A percentile compares a stretch with the other conserved stretches of the same genome.
phyloP scores from a whole-genome alignment of 2,888 invertebrate genomes.

The Oscheius sp. region DNA sequence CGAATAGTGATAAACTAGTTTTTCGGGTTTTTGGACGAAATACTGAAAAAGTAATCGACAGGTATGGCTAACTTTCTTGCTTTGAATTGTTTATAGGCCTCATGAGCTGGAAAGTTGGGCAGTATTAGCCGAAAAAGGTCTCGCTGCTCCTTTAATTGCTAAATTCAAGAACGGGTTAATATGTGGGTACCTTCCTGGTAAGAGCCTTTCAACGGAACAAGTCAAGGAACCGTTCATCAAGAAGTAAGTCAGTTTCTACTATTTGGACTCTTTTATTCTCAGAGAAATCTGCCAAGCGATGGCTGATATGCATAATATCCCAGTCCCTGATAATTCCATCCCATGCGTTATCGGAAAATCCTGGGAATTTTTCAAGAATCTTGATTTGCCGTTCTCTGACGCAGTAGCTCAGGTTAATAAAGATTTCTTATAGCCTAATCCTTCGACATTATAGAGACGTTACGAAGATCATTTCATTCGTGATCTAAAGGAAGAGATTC shows the following conservation, averaged over 20 bases:
- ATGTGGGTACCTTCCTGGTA: slow-evolving; percentile 83
- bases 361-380: slow-evolving; percentile 35
- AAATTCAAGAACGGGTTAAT: slow-evolving; percentile 91
- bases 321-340: slow-evolving; percentile 21
- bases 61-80: slow-evolving; percentile 36
- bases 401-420: slow-evolving; percentile 26
- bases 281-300: slow-evolving; percentile 60
- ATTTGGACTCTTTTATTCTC: slow-evolving; percentile 27
- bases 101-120: slow-evolving; percentile 60
- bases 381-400: slow-evolving; percentile 30
- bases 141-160: slow-evolving; percentile 87
- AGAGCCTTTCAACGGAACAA: slow-evolving; percentile 70
- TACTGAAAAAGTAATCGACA: slow-evolving; percentile 69
- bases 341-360: slow-evolving; percentile 47
- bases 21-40: slow-evolving; percentile 69
- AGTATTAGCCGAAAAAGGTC: slow-evolving; percentile 63
- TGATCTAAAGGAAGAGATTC: slow-evolving; percentile 30
- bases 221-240: slow-evolving; percentile 69
- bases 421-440: not conserved
- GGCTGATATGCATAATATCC: slow-evolving; percentile 61
- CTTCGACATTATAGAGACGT: not conserved
- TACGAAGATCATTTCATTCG: slow-evolving; percentile 34
- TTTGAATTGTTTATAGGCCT: slow-evolving; percentile 46
- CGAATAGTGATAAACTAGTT: slow-evolving; percentile 51
- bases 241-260: slow-evolving; percentile 39